Evolutionary conservation across 2,797 vertebrate species (phyloP).

Genomic region (Darevskia nairensis): DNA sequence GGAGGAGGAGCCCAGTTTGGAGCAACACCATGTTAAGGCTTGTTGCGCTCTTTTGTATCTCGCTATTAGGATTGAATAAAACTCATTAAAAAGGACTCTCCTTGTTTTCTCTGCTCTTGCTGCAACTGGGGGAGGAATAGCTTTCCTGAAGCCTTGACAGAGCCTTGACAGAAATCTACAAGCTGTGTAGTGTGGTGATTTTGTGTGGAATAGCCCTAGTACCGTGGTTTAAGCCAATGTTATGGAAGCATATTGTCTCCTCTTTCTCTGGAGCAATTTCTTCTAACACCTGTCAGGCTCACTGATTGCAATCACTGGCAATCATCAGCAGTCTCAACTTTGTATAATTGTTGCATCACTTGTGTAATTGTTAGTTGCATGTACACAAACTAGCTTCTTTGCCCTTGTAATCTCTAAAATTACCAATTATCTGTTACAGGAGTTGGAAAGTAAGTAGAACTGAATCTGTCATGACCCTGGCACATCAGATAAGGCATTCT

Average conservation of each 20-base stretch:
- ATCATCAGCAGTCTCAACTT: background rate
- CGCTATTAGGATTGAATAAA: too few species aligned
- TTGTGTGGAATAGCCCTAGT: background rate
- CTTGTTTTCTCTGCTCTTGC: too few species aligned
- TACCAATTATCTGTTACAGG: constrained; percentile 5
- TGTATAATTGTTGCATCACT: background rate
- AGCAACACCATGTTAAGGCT: too few species aligned
- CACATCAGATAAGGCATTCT: background rate
- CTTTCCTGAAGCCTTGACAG: too few species aligned
- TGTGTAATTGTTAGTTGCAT: background rate
- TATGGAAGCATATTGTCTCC: background rate
- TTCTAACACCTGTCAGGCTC: background rate
- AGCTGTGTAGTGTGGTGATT: background rate
- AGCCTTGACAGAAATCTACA: too few species aligned
- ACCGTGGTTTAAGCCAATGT: background rate
- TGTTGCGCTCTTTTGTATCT: too few species aligned
- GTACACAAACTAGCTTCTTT: background rate
- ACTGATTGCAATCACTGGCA: constrained; percentile 14
- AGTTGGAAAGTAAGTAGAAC: background rate
- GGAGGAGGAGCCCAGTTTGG: too few species aligned
- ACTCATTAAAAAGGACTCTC: too few species aligned
- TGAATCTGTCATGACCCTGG: background rate
- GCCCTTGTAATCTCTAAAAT: background rate
- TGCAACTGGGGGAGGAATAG: too few species aligned
- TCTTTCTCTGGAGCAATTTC: background rate